Evolutionary conservation across 2,113 vertebrate species (phyloP), one percentile per base, ranked within the genome.

Genomic region (Etheostoma spectabile): DNA sequence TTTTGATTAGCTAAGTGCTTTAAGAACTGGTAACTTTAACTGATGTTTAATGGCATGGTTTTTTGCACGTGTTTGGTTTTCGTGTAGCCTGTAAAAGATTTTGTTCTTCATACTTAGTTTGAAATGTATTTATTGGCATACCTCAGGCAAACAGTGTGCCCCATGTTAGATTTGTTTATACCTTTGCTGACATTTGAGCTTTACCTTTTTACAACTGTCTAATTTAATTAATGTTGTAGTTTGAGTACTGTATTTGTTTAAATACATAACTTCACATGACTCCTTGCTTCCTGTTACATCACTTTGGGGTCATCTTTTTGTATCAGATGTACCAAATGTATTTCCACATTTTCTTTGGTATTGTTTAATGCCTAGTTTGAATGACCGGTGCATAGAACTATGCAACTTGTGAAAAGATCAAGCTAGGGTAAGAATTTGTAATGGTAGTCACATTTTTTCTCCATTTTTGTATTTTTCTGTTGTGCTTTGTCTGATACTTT

Each of bases 1-100:
- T 72, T 80, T 72, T 52, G 3, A 57, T 35, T 80, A 72, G 67
- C 86, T 56, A 30, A 76, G 80, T 81, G 60, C 61, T 89, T 81
- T 82, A 53, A 55, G 12, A 48, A 77, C 24, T 87, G 61, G 81
- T 85, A 30, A 30, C 33, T 75, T 63, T 53, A 77, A 75, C 19
- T 75, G 60, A 68, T 81, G 52, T 82, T 87, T 80, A 45, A 51
- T 61, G 55, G 61, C 80, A 89, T 90, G 86, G 33, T 70, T 71
- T 89, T 89, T 90, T 93, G 91, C 90, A 91, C 82, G 38, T 35
- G 6, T 83, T 70, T 78, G 77, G 74, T 85, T 89, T 88, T 76
- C 81, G 64, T 79, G 62, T 86, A 88, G 83, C 74, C 64, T 87
- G 84, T 93, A 90, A 90, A 91, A 62, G 33, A 56, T 57, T n/a